Evolutionary conservation across 2,888 invertebrate genomes (phyloP), one percentile per base, ranked within the genome.

Genomic region (Lasioglossum marginatum): DNA sequence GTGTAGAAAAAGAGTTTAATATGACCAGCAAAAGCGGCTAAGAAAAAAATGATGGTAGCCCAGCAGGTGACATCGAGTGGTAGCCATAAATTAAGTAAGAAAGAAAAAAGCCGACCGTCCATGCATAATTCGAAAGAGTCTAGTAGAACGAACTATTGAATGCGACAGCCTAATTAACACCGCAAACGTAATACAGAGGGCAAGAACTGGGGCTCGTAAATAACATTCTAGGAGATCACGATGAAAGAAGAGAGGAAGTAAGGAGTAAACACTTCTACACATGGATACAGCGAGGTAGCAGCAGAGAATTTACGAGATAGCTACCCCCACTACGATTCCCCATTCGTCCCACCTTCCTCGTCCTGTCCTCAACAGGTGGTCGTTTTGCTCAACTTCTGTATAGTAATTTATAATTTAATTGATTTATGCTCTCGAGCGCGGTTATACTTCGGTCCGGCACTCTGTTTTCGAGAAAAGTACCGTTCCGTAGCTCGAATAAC

Each of bases 331-430:
- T 92, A 92, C 92, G 92, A 52, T 52, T 92, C 45, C 92, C 92
- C 91, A 87, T 92, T 92, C 93, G 92, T 92, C 91, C 92, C 91
- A 92, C 90, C 93, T 91, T 89, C 88, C 92, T 91, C 91, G 85
- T 90, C 91, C 90, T 88, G 88, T 90, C 91, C 91, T 94, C 95
- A 95, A 95, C 95, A 95, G 95, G 95, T 95, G 95, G 95, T 93
- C 93, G 95, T 94, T 94, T 93, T 93, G 92, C 94, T 92, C 92
- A 93, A 93, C 93, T 93, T 93, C 93, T 93, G 93, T 93, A 94
- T 94, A 93, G 94, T 93, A 94, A 94, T 94, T 94, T 94, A 94
- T 94, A 94, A 94, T 94, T 94, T 93, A 94, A 95, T 94, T 94
- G 94, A 95, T 94, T 93, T 94, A 93, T 93, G 92, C 91, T 82